A percentile compares a stretch with the other conserved stretches of the same genome.
Conservation (phyloP, 2,888 invertebrate species). For the Argynnis bischoffii region DNA sequence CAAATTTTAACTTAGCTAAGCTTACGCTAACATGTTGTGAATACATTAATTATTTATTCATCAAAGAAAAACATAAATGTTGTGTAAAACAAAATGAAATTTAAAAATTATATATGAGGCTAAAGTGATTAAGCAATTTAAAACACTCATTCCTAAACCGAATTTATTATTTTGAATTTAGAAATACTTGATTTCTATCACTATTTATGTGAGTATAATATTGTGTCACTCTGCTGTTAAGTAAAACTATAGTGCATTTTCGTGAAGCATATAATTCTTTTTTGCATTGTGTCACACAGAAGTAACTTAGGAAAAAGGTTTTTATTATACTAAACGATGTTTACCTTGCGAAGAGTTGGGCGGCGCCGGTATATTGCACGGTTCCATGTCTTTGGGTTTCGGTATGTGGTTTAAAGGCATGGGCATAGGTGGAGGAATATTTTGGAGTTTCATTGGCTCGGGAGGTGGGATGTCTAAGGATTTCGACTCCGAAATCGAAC, state of each 20-base stretch:
- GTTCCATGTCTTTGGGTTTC: conserved; percentile 83
- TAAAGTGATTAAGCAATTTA: too few relatives aligned
- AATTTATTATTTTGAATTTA: too few relatives aligned
- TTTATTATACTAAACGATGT: conserved; percentile 27
- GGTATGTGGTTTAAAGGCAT: conserved; percentile 83
- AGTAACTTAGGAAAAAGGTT: conserved; percentile 21
- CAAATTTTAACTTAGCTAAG: not conserved
- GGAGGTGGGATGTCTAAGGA: conserved; percentile 56
- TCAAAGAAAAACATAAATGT: too few relatives aligned
- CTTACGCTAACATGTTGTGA: too few relatives aligned
- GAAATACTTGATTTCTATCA: too few relatives aligned
- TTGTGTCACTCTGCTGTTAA: too few relatives aligned
- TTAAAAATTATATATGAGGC: too few relatives aligned
- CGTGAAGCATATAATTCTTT: not conserved
- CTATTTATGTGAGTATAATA: too few relatives aligned
- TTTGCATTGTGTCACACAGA: conserved; percentile 3
- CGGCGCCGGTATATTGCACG: conserved; percentile 79
- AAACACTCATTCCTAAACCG: too few relatives aligned
- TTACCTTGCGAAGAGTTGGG: conserved; percentile 63
- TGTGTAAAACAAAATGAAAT: too few relatives aligned
- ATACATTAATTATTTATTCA: too few relatives aligned
- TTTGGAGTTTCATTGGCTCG: conserved; percentile 83
- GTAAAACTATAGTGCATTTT: too few relatives aligned
- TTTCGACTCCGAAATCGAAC: conserved; percentile 51
- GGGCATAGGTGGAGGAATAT: conserved; percentile 84